Evolutionary conservation across 2,113 vertebrate species (phyloP), one percentile per base, ranked within the genome.

Genomic region (Cyprinodon variegatus): DNA sequence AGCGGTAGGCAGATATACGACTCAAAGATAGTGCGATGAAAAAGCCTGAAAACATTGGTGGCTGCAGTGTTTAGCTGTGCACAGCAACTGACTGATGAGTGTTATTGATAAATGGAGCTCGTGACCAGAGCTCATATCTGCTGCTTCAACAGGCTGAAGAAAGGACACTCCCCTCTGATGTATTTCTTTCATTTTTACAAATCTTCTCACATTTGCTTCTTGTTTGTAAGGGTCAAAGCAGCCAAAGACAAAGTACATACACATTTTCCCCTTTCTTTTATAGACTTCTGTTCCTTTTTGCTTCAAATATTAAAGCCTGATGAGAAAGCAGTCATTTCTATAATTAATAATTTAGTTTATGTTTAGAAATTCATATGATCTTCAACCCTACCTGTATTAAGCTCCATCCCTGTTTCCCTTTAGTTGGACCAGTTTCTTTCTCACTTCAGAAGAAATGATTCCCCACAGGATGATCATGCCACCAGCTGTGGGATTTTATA

Each of bases 81-180:
- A 74, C 38, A 75, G 46, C 59, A 38, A 36, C 0, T 60, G 3
- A 48, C 59, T 75, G 4, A 78, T 68, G 59, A 67, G 48, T 3
- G 69, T 60, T 38, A 61, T 46, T 83, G n/a, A 71, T 76, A 75
- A 64, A 48, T 17, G 37, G 7, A 36, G 64, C 67, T 40, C 61
- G 67, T 3, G 50, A 65, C 66, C 29, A 48, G 68, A 9, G 40
- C 37, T 71, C 68, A 66, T 57, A n/a, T 57, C 50, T 57, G 50
- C 20, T 8, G 50, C 10, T 57, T 57, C 50, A n/a, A 57, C 20
- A 57, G 61, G 41, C 14, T 0, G 59, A 61, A 40, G 15, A 11
- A 69, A 64, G 43, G 6, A 0, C 61, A 50, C 13, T 43, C 46
- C 15, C 45, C 50, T 57, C 22, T 48, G n/a, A 57, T 57, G 50